These are phyloP conservation scores for Notocelia uddmanniana DNA, from an alignment of 2,888 invertebrate genomes.

Conservation along the genomic window DNA sequence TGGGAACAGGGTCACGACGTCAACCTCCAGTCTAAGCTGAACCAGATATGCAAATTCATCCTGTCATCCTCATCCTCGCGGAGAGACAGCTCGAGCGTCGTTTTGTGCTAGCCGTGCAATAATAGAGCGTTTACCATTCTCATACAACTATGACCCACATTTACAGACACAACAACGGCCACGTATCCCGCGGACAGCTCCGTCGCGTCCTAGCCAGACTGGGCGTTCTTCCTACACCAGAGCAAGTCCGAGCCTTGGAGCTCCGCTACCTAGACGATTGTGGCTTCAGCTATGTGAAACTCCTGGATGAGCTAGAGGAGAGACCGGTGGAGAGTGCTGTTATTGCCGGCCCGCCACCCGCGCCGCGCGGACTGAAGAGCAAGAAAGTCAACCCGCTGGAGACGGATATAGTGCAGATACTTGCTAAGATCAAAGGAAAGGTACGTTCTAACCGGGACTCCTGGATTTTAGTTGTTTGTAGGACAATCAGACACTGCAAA, in stretches of 20 bases:
- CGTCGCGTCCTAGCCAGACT: constrained; percentile 89
- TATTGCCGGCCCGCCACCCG: constrained; percentile 54
- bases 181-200: constrained; percentile 89
- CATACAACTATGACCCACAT: no score
- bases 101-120: no score
- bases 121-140: no score
- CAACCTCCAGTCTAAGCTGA: constrained; percentile 49
- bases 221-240: constrained; percentile 88
- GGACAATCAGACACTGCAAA: not conserved
- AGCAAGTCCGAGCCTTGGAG: constrained; percentile 89
- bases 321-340: constrained; percentile 69
- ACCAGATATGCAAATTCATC: constrained; percentile 35
- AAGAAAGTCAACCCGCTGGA: constrained; percentile 74
- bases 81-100: no score
- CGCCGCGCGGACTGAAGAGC: constrained; percentile 43
- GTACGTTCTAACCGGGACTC: constrained; percentile 51
- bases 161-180: constrained; percentile 88
- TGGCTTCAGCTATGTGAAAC: constrained; percentile 90
- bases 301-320: constrained; percentile 87
- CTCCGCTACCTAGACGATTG: constrained; percentile 90
- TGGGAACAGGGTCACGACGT: constrained; percentile 75
- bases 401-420: constrained; percentile 88
- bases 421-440: constrained; percentile 91
- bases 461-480: not conserved
- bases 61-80: no score